Evolutionary conservation across 2,797 vertebrate genomes (phyloP).

Genomic region (Alectoris magna): DNA sequence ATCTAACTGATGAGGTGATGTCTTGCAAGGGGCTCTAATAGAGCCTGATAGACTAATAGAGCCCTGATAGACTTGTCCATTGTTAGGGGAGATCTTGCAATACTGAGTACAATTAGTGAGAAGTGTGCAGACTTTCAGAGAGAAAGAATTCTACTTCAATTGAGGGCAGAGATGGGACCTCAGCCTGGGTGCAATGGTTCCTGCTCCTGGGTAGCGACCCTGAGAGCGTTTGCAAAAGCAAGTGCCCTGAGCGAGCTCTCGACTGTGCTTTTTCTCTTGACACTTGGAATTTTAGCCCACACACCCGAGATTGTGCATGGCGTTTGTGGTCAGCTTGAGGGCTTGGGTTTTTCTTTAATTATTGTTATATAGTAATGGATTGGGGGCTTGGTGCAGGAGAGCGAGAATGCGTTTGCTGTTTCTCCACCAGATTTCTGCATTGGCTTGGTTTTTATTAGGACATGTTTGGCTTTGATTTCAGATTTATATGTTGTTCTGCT

Average conservation of each 20-base stretch:
- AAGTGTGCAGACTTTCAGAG: accelerated
- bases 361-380: neutral
- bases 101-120: neutral
- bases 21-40: neutral
- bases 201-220: neutral
- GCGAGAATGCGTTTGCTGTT: neutral
- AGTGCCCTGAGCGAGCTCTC: accelerated
- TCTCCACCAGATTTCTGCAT: neutral
- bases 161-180: neutral
- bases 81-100: accelerated
- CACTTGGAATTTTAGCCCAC: neutral
- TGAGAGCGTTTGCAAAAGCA: accelerated
- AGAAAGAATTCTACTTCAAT: neutral
- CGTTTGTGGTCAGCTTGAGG: neutral
- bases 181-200: accelerated
- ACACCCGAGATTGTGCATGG: accelerated
- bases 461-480: conserved; percentile 38
- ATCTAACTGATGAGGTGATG: accelerated
- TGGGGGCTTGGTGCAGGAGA: neutral
- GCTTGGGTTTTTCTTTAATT: neutral
- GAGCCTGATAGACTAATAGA: too few species aligned
- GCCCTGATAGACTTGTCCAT: neutral
- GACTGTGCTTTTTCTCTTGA: neutral
- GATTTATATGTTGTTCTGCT: conserved; percentile 34
- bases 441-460: conserved; percentile 1